A percentile compares a stretch with the other conserved stretches of the same genome.
These are phyloP conservation scores for Palythoa grandis DNA, from an alignment of 92 coral and sea anemone species.

Conservation along the genomic window DNA sequence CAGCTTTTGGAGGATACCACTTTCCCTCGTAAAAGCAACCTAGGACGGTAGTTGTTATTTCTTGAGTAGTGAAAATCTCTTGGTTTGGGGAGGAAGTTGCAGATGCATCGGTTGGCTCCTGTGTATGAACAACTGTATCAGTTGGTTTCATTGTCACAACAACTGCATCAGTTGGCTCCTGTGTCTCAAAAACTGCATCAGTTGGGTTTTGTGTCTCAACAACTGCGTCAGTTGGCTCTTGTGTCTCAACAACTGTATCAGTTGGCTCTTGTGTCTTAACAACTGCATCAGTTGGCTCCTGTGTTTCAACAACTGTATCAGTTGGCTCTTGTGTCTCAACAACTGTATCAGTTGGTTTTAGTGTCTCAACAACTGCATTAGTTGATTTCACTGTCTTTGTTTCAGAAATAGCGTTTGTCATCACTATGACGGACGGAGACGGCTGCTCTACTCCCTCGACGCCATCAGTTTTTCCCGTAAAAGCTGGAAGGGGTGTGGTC, in stretches of 20 bases:
- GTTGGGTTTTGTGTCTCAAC: conserved; percentile 1
- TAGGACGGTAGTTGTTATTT: too few species aligned
- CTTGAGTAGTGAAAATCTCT: too few species aligned
- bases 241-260: neutral
- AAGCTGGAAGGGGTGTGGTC: neutral
- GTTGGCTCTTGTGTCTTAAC: neutral
- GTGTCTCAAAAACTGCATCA: neutral
- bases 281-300: neutral
- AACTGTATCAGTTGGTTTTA: neutral
- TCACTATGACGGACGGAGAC: conserved; percentile 19
- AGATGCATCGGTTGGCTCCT: neutral
- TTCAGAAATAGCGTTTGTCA: neutral
- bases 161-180: neutral
- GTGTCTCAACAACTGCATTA: neutral
- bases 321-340: neutral
- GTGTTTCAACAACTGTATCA: neutral
- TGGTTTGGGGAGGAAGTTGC: too few species aligned
- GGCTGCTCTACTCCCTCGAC: conserved; percentile 24
- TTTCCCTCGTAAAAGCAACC: conserved; percentile 28
- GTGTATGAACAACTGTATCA: neutral
- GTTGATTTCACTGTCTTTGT: neutral
- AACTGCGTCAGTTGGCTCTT: neutral
- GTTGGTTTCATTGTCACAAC: neutral
- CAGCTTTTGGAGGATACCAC: conserved; percentile 14
- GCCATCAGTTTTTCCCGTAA: neutral